phyloP scores from a whole-genome alignment of 2,888 invertebrate genomes.

The Tipula lateralis region DNA sequence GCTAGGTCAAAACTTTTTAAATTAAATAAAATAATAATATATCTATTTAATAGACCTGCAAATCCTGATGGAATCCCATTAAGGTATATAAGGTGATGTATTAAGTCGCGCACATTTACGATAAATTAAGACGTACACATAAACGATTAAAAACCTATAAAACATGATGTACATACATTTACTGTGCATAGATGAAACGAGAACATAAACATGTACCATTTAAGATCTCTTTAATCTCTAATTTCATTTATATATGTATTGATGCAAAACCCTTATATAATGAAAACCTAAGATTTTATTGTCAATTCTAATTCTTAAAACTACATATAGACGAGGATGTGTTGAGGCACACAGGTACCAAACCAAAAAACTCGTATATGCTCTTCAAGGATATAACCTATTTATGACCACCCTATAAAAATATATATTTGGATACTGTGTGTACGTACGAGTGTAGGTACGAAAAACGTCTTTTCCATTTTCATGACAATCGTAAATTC shows the following conservation, averaged over 20 bases:
- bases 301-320: neutral
- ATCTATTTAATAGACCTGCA: neutral
- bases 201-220: neutral
- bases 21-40: neutral
- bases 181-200: neutral
- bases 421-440: neutral
- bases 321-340: neutral
- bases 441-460: neutral
- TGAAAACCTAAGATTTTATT: neutral
- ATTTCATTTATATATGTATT: neutral
- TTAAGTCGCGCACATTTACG: neutral
- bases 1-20: neutral
- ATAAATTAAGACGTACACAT: neutral
- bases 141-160: neutral
- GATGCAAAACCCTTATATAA: neutral
- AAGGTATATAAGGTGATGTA: neutral
- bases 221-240: conserved; percentile 1
- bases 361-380: neutral
- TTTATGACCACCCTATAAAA: neutral
- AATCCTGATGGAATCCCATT: neutral
- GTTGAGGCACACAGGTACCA: neutral
- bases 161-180: neutral
- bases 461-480: neutral
- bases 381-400: neutral
- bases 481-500: neutral